phyloP scores from a whole-genome alignment of 2,113 vertebrate genomes.

The Chauna torquata region DNA sequence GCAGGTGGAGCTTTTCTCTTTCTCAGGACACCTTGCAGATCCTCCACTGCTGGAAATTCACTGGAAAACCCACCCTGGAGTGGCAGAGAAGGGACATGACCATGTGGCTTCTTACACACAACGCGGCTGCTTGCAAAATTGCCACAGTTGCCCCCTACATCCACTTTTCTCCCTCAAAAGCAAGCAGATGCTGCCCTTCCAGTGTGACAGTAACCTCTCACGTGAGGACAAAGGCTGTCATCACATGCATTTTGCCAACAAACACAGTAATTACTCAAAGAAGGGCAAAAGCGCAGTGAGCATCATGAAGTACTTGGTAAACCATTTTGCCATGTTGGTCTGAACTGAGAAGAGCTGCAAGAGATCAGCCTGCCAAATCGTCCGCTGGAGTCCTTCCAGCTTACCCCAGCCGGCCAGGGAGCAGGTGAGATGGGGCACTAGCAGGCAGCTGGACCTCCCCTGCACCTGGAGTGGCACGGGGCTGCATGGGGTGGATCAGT shows the following conservation, averaged over 20 bases:
- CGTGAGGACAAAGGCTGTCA: background rate
- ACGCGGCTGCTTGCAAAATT: background rate
- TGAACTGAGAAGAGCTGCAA: conserved; percentile 21
- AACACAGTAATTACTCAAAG: background rate
- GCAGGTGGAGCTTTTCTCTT: background rate
- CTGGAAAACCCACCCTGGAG: background rate
- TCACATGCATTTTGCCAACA: background rate
- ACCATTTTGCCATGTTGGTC: conserved; percentile 15
- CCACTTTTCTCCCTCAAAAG: background rate
- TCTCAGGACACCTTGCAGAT: background rate
- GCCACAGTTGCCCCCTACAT: background rate
- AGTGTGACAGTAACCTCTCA: background rate
- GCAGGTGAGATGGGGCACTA: background rate
- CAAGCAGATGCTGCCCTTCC: background rate
- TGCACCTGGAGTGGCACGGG: background rate
- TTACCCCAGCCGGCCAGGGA: background rate
- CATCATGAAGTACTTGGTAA: background rate
- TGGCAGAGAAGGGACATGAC: background rate
- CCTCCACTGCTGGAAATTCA: background rate
- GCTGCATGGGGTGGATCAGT: background rate
- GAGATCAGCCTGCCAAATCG: conserved; percentile 18
- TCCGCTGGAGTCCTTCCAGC: background rate
- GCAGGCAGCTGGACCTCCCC: conserved; percentile 15
- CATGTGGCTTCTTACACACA: background rate
- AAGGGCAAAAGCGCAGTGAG: background rate